phyloP scores from a whole-genome alignment of 2,888 invertebrate genomes.

The Bedellia somnulentella region DNA sequence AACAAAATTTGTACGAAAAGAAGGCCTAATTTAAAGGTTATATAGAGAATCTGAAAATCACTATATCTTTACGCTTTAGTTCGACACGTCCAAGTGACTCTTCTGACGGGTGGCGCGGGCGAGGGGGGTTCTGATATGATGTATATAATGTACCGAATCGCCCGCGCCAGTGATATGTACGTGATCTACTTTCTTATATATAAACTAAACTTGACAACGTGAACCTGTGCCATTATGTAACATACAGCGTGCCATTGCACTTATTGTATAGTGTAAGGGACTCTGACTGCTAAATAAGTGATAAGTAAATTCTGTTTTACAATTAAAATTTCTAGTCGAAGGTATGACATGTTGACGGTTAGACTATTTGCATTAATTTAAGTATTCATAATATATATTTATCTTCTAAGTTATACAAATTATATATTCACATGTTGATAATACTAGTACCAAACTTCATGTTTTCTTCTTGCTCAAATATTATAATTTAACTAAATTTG shows the following conservation, averaged over 20 bases:
- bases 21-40: too few relatives aligned
- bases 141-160: constrained; percentile 21
- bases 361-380: constrained; percentile 31
- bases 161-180: too few relatives aligned
- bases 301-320: constrained; percentile 48
- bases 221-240: constrained; percentile 60
- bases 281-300: constrained; percentile 56
- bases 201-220: constrained; percentile 54
- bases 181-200: too few relatives aligned
- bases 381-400: too few relatives aligned
- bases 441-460: too few relatives aligned
- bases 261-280: constrained; percentile 33
- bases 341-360: constrained; percentile 33
- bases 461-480: constrained; percentile 49
- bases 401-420: constrained; percentile 12
- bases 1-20: constrained; percentile 43
- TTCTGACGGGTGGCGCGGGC: not conserved
- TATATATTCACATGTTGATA: constrained; percentile 41
- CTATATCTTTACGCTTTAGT: too few relatives aligned
- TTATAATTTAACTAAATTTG: constrained; percentile 52
- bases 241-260: constrained; percentile 55
- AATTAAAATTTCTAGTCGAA: constrained; percentile 46
- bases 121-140: constrained; percentile 13
- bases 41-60: too few relatives aligned
- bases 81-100: not conserved